Evolutionary conservation across 2,888 invertebrate species (phyloP).

Genomic region (Drosophila macrothrix): DNA sequence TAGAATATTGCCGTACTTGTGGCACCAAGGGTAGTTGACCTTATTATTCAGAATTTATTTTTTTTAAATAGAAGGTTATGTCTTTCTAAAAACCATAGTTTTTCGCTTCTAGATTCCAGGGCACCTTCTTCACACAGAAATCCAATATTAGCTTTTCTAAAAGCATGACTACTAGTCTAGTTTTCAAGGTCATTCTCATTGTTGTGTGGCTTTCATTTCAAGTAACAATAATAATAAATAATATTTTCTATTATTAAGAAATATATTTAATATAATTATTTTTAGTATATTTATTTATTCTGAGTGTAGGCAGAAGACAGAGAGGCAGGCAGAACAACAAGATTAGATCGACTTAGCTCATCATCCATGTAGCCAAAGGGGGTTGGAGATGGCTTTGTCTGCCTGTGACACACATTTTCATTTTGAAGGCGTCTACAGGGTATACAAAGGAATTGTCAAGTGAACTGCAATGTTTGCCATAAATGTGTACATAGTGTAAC

Average conservation of each 20-base stretch:
- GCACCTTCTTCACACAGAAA: neutral
- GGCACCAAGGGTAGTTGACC: neutral
- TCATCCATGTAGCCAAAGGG: neutral
- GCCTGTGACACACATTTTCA: neutral
- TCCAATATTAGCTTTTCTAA: neutral
- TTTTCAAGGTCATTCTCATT: neutral
- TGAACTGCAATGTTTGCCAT: neutral
- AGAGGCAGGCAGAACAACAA: neutral
- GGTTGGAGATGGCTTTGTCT: neutral
- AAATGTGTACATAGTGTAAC: neutral
- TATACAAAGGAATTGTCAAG: slow-evolving; percentile 1
- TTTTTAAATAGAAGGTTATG: neutral
- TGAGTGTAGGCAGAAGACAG: neutral
- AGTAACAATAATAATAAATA: neutral
- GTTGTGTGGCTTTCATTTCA: too few relatives aligned
- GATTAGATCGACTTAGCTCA: slow-evolving; percentile 4
- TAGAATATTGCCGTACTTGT: neutral
- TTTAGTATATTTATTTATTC: neutral
- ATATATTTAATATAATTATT: neutral
- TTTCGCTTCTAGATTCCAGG: neutral
- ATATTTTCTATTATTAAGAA: neutral
- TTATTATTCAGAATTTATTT: neutral
- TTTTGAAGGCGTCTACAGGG: neutral
- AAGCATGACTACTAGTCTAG: neutral
- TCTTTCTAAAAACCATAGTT: neutral